Base-by-base conservation (phyloP, 2,888 invertebrate genomes). In the Nomada hirtipes region DNA sequence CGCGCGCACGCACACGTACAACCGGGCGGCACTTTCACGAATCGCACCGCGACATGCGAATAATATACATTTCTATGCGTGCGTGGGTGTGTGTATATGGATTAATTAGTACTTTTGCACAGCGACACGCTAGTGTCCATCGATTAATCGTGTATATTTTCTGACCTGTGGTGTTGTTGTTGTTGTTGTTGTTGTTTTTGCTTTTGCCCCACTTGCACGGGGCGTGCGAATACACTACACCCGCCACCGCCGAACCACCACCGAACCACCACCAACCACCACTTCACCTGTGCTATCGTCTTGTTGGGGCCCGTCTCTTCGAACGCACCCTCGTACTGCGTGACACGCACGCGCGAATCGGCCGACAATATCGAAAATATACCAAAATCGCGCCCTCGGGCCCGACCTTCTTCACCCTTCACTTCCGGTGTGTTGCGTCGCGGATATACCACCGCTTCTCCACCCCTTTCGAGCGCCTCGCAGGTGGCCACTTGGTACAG, bases 401-500 rank as follows among this genome's bases (percentile, higher is more conserved):
- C 61, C 87, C 82, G 72, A 82, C 78, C 87, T 82, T 53, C 87
- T 79, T 55, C 86, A 78, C 86, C 84, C 84, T 87, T 77, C 83
- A 73, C 84, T 75, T 81, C 61, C 87, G 86, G 83, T 76, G 84
- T 86, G 81, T 80, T 86, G 83, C 84, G 83, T 82, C 87, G 82
- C 87, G 88, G 88, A 88, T 83, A 85, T 73, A 86, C 71, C 91
- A 90, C 89, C 92, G 90, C 91, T 91, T 90, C 92, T 90, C 80
- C 88, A 90, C 90, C 90, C 90, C 88, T 92, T 92, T 91, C 90
- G 91, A 91, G 89, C 88, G 89, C 86, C 92, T 94, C 94, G 93
- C 96, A 97, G 97, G 97, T 97, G 96, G 97, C 97, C 95, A 96
- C 97, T 95, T 97, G 97, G 97, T 97, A 96, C 96, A 96, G 97